Percentiles rank a stretch among this genome's conserved stretches.
Evolutionary conservation across 2,888 invertebrate species (phyloP).

Genomic region (Phyllotreta cruciferae): DNA sequence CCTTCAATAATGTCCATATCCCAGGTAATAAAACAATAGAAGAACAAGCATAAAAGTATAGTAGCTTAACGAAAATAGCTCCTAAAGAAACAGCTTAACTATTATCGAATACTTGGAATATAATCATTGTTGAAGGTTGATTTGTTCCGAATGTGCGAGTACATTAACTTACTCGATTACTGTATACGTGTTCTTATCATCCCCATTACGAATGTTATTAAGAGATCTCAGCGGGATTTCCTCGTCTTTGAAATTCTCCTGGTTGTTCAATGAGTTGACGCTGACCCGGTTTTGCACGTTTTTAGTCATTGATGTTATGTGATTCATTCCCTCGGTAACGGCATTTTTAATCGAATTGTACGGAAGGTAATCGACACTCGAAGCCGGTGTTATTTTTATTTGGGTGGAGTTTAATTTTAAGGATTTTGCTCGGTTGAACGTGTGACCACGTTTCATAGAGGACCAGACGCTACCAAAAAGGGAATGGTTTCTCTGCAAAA

Average conservation of each 20-base stretch:
- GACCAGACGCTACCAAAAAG: slow-evolving; percentile 97
- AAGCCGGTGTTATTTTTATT: slow-evolving; percentile 60
- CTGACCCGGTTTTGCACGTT: slow-evolving; percentile 57
- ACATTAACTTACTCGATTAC: slow-evolving; percentile 71
- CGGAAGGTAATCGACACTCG: slow-evolving; percentile 64
- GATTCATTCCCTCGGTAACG: slow-evolving; percentile 65
- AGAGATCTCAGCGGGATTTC: slow-evolving; percentile 83
- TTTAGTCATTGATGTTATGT: slow-evolving; percentile 64
- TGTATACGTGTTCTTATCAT: slow-evolving; percentile 73
- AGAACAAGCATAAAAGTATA: too few species aligned
- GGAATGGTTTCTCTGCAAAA: slow-evolving; percentile 89
- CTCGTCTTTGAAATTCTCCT: slow-evolving; percentile 61
- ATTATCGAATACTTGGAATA: too few species aligned
- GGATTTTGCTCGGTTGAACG: slow-evolving; percentile 66
- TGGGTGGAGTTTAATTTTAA: slow-evolving; percentile 66
- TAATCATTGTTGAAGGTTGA: too few species aligned
- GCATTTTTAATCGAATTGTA: slow-evolving; percentile 66
- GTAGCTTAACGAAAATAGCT: background rate
- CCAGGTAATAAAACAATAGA: too few species aligned
- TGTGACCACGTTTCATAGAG: slow-evolving; percentile 81
- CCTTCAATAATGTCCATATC: too few species aligned
- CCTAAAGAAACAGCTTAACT: background rate
- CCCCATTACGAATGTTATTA: slow-evolving; percentile 69
- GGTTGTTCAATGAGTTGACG: slow-evolving; percentile 54
- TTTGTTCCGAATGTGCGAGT: background rate